Conservation (phyloP, 2,797 vertebrate genomes). For the Sebastolobus alascanus region DNA sequence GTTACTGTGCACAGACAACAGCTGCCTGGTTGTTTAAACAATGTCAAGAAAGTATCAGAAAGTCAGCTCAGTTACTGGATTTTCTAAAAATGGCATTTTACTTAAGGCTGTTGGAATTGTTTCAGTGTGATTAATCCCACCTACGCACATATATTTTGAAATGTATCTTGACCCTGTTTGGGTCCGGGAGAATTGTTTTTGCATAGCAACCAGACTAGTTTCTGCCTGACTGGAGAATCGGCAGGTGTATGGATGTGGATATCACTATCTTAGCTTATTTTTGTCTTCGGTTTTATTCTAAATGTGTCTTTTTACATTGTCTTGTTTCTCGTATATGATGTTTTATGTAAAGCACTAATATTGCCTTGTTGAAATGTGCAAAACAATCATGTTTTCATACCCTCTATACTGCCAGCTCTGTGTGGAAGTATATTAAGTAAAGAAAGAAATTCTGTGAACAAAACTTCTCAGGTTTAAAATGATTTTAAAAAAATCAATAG, state of each 20-base stretch:
- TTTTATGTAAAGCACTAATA: slow-evolving; percentile 9
- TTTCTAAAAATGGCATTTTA: slow-evolving; percentile 14
- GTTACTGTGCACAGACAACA: not conserved
- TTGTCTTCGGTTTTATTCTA: not conserved
- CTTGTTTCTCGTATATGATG: not conserved
- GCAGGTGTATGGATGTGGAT: slow-evolving; percentile 7
- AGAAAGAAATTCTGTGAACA: not conserved
- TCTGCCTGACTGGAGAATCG: slow-evolving; percentile 33
- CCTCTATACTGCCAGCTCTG: not conserved
- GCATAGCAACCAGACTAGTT: slow-evolving; percentile 28
- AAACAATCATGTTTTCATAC: not conserved
- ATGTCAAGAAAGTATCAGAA: slow-evolving; percentile 14
- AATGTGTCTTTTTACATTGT: not conserved
- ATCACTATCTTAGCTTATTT: not conserved
- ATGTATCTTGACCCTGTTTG: slow-evolving; percentile 15
- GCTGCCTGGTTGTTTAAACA: slow-evolving; percentile 27
- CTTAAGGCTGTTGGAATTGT: slow-evolving; percentile 20
- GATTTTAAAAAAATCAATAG: not conserved
- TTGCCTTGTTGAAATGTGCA: not conserved
- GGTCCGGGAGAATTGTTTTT: slow-evolving; percentile 31
- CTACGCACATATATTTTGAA: slow-evolving; percentile 11
- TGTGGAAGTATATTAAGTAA: not conserved
- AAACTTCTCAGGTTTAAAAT: not conserved
- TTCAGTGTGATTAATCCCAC: slow-evolving; percentile 31
- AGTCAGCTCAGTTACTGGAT: slow-evolving; percentile 2